A percentile compares a stretch with the other conserved stretches of the same genome.
Evolutionary conservation across 2,113 vertebrate genomes (phyloP).

Genomic region (Piliocolobus tephrosceles): DNA sequence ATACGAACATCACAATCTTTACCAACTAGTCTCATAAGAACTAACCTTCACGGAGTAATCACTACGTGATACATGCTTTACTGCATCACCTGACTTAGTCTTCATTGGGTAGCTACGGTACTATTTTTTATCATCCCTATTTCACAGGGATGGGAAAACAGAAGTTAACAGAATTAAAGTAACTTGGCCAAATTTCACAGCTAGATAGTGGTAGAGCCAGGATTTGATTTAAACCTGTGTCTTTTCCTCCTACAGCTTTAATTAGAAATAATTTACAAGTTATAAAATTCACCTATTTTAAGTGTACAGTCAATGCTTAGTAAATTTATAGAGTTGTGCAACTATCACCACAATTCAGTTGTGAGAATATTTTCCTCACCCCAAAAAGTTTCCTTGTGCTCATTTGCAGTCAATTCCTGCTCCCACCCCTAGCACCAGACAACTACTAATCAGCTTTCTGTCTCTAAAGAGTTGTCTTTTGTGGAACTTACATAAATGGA

Average conservation of each 20-base stretch:
- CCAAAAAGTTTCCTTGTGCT: background rate
- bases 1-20: background rate
- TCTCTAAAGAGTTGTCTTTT: background rate
- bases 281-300: background rate
- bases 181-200: conserved; percentile 24
- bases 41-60: background rate
- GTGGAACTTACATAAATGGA: conserved; percentile 14
- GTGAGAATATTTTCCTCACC: background rate
- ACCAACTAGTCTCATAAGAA: background rate
- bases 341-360: background rate
- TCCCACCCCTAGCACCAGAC: background rate
- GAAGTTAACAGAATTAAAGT: background rate
- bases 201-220: background rate
- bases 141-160: conserved; percentile 5
- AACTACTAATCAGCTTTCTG: conserved; percentile 28
- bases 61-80: background rate
- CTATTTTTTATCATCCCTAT: conserved; percentile 9
- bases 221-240: conserved; percentile 3
- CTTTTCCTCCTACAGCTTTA: background rate
- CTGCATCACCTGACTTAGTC: conserved; percentile 4
- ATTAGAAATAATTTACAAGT: conserved; percentile 19
- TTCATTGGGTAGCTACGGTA: background rate
- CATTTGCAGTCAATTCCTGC: conserved; percentile 23
- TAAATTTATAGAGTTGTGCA: background rate
- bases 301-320: background rate